A percentile compares a stretch with the other conserved stretches of the same genome.
These are phyloP conservation scores for Mimumesa dahlbomi DNA, from an alignment of 2,888 invertebrate species.

Conservation along the genomic window DNA sequence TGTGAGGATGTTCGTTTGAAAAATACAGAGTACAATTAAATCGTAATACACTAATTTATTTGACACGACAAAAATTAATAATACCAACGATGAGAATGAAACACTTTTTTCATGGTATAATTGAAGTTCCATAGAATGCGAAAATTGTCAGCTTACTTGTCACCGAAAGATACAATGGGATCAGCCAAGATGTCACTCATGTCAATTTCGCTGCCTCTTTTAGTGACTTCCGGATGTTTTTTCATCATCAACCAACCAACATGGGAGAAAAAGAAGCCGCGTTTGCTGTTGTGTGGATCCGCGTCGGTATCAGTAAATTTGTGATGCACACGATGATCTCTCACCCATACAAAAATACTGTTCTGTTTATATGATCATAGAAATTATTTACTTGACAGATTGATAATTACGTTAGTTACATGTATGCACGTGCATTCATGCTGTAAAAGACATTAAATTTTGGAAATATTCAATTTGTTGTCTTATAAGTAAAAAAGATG, in stretches of 20 bases:
- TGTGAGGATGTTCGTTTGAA: too few relatives aligned
- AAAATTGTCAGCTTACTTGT: constrained; percentile 82
- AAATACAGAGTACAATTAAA: too few relatives aligned
- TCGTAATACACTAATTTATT: too few relatives aligned
- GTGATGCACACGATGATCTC: constrained; percentile 89
- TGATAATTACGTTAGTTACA: too few relatives aligned
- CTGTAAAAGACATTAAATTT: too few relatives aligned
- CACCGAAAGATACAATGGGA: constrained; percentile 89
- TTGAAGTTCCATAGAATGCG: neutral
- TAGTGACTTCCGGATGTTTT: constrained; percentile 92
- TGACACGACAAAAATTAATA: neutral
- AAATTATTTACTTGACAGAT: neutral
- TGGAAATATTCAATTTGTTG: too few relatives aligned
- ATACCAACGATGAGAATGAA: neutral
- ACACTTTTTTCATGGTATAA: neutral
- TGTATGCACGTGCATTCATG: too few relatives aligned
- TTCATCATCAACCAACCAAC: constrained; percentile 95
- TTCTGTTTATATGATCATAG: constrained; percentile 81
- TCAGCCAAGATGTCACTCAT: constrained; percentile 90
- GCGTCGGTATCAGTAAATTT: constrained; percentile 88
- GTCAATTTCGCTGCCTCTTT: constrained; percentile 88
- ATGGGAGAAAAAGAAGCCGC: constrained; percentile 96
- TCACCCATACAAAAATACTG: constrained; percentile 87
- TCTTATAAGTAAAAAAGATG: too few relatives aligned
- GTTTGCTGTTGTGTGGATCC: constrained; percentile 90